Evolutionary conservation across 2,113 vertebrate genomes (phyloP).

Genomic region (Pica pica): DNA sequence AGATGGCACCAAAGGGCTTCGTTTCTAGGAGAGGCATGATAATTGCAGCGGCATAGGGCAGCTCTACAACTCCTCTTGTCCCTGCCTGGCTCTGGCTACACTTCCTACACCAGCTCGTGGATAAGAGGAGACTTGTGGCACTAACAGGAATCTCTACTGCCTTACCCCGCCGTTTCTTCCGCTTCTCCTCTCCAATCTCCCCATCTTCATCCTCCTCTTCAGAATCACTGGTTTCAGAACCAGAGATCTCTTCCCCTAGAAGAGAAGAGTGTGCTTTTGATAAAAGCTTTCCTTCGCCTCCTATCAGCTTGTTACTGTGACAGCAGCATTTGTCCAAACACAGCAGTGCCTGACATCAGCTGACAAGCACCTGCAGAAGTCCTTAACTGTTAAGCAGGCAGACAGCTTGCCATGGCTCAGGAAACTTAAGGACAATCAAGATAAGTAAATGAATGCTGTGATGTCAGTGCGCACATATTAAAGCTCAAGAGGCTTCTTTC

Average conservation of each 20-base stretch:
- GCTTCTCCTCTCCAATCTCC: constrained; percentile 85
- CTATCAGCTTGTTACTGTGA: neutral
- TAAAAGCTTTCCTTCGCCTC: neutral
- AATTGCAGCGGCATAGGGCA: constrained; percentile 13
- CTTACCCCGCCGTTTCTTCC: constrained; percentile 87
- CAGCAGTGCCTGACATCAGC: neutral
- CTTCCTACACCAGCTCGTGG: neutral
- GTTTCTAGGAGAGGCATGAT: constrained; percentile 32
- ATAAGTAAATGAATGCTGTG: neutral
- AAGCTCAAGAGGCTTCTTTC: neutral
- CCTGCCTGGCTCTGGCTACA: neutral
- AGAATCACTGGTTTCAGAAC: constrained; percentile 90
- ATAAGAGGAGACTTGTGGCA: neutral
- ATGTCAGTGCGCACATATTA: neutral
- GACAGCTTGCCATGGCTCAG: neutral
- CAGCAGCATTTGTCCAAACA: neutral
- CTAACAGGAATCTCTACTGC: neutral
- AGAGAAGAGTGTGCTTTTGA: neutral
- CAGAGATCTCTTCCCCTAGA: constrained; percentile 94
- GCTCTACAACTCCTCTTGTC: neutral
- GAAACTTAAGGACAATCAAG: neutral
- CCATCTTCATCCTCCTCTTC: constrained; percentile 90
- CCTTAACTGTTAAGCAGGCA: neutral
- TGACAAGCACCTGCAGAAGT: neutral
- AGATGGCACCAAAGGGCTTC: neutral